phyloP scores from a whole-genome alignment of 2,797 vertebrate species.

The Gorsachius magnificus region DNA sequence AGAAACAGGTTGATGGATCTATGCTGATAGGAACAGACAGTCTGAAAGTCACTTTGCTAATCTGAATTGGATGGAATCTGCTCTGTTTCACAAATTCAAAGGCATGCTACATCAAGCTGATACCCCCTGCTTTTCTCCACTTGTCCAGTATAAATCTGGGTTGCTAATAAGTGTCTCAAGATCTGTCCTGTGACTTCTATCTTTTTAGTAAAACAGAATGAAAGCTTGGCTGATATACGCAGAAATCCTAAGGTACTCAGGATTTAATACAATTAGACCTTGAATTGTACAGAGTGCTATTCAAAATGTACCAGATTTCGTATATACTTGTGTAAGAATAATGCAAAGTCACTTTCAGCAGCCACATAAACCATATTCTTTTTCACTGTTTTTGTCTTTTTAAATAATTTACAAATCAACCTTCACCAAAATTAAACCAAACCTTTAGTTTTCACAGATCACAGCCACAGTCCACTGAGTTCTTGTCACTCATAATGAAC shows the following conservation, averaged over 20 bases:
- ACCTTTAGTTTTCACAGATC: neutral
- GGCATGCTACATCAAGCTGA: accelerated
- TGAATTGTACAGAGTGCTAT: neutral
- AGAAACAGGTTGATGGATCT: neutral
- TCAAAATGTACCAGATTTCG: neutral
- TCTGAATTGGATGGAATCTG: neutral
- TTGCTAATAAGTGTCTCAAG: neutral
- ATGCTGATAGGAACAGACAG: accelerated
- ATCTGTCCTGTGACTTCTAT: neutral
- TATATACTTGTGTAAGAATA: neutral
- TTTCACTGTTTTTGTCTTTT: neutral
- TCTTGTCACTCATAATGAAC: neutral
- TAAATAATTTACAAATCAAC: neutral
- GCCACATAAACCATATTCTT: neutral
- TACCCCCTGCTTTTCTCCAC: neutral
- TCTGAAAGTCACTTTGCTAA: neutral
- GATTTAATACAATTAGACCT: neutral
- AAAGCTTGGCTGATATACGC: neutral
- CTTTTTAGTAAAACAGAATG: neutral
- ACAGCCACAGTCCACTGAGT: neutral
- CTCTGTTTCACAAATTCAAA: neutral
- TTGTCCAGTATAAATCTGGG: neutral
- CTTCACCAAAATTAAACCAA: neutral
- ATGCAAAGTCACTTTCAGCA: neutral
- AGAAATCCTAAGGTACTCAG: neutral